These are phyloP conservation scores for Brachyistius frenatus DNA, from an alignment of 2,113 vertebrate genomes.

Conservation along the genomic window DNA sequence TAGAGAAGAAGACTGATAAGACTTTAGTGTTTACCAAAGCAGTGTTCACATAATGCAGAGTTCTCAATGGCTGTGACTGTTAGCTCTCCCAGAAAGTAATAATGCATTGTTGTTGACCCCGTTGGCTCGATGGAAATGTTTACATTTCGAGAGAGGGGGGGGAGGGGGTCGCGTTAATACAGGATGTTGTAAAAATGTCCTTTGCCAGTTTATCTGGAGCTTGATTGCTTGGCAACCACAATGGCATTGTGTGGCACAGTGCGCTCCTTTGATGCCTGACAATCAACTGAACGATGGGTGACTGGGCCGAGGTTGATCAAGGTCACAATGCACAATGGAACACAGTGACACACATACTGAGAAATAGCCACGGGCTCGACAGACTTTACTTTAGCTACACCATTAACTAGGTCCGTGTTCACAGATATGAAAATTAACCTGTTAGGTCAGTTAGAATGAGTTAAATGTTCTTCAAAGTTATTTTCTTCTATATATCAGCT, in stretches of 20 bases:
- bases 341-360: constrained; percentile 63
- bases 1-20: neutral
- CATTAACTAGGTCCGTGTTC: constrained; percentile 22
- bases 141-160: constrained; percentile 30
- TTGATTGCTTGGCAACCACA: constrained; percentile 61
- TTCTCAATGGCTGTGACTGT: constrained; percentile 54
- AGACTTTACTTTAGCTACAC: constrained; percentile 57
- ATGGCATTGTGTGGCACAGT: constrained; percentile 65
- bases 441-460: no score
- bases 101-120: constrained; percentile 60
- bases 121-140: constrained; percentile 42
- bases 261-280: constrained; percentile 48
- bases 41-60: constrained; percentile 4
- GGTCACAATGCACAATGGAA: constrained; percentile 62
- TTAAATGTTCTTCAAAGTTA: no score
- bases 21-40: neutral
- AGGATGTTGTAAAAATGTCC: constrained; percentile 52
- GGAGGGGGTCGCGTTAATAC: constrained; percentile 36
- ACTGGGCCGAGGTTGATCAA: constrained; percentile 41
- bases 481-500: no score
- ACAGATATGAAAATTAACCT: constrained; percentile 13
- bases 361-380: constrained; percentile 25
- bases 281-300: constrained; percentile 59
- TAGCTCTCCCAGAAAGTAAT: constrained; percentile 41
- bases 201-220: constrained; percentile 39